Conservation (phyloP, 2,888 invertebrate genomes). For the Brachylomia viminalis region DNA sequence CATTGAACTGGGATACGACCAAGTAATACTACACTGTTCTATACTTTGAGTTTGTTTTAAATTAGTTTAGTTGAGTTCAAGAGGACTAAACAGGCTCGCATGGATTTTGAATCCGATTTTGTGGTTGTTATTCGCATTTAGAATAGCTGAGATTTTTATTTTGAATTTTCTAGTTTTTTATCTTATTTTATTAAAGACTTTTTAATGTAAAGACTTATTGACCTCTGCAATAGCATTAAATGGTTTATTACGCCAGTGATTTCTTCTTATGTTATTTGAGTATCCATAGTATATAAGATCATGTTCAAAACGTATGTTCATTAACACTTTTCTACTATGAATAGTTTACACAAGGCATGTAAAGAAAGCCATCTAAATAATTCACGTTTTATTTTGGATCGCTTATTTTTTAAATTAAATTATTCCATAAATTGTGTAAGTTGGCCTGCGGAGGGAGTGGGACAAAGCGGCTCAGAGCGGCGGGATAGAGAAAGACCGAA, state of each 20-base stretch:
- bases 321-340: not conserved
- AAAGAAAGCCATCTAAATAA: too few relatives aligned
- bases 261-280: not conserved
- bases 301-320: not conserved
- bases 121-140: not conserved
- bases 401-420: too few relatives aligned
- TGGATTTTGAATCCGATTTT: constrained; percentile 17
- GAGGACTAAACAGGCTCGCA: constrained; percentile 19
- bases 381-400: too few relatives aligned
- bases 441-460: too few relatives aligned
- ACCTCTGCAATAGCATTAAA: too few relatives aligned
- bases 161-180: not conserved
- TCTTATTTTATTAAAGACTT: not conserved
- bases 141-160: not conserved
- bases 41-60: constrained; percentile 37
- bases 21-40: constrained; percentile 33
- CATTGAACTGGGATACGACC: constrained; percentile 37
- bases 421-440: too few relatives aligned
- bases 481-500: too few relatives aligned
- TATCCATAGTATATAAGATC: not conserved
- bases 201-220: not conserved
- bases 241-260: not conserved
- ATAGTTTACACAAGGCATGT: not conserved
- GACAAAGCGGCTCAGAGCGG: too few relatives aligned
- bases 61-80: constrained; percentile 47